Base-by-base conservation (phyloP, 2,797 vertebrate species). In the Microctenopoma steveboyesi region DNA sequence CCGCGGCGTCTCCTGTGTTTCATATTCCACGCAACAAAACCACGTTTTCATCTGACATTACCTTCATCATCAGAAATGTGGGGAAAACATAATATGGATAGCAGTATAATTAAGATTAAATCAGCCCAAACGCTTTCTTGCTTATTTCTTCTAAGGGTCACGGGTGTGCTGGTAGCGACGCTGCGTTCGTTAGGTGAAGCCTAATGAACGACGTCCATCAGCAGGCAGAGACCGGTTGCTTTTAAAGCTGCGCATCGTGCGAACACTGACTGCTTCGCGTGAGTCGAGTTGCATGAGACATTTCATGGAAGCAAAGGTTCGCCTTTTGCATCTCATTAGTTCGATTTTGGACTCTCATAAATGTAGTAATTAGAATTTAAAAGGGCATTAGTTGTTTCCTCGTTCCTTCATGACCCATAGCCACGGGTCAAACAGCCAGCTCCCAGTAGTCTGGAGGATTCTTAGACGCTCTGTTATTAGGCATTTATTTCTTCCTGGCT, bases 301-400 rank as follows among this genome's bases (percentile, higher is more conserved):
- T 12, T 59, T 69, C 27, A 46, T 25, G 1, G 35, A 74, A 4
- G 18, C 62, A 52, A 42, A 61, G 60, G 28, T 58, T 49, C 27
- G 66, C 27, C 12, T 25, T 55, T 56, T 25, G 62, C 0, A 13
- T 76, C 8, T 16, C 51, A 83, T 81, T 78, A 66, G 69, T 39
- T 42, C 4, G 46, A 27, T 27, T 43, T 64, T 47, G 59, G 53
- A 28, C 42, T 35, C 30, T 65, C 16, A 52, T 69, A 22, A 39
- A 68, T 35, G 64, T 9, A 46, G 62, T 74, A 71, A 81, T 80
- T 52, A 40, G 58, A 77, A 2, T 14, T 59, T 15, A 47, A 77
- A 64, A 45, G 43, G 4, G 3, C 47, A 5, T 14, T 14, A 43
- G 1, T 63, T 49, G 1, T 0, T 15, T 6, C 58, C 57, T 25